Evolutionary conservation across 2,888 invertebrate species (phyloP).

Genomic region (Harpagoxenus sublaevis): DNA sequence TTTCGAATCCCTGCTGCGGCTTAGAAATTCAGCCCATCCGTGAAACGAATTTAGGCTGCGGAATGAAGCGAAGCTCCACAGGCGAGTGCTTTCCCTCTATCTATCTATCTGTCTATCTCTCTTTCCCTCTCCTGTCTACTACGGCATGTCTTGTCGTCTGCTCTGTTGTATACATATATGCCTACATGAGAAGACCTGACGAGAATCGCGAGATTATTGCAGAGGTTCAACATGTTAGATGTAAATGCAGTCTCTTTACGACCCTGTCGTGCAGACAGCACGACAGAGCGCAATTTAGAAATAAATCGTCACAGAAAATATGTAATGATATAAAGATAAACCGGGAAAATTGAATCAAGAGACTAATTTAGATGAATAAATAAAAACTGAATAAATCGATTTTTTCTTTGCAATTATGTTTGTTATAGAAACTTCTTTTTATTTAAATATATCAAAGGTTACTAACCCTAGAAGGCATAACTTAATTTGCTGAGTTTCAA

Average conservation of each 20-base stretch:
- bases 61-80: slow-evolving; percentile 46
- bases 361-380: not conserved
- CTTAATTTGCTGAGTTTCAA: no score
- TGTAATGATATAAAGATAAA: not conserved
- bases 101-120: not conserved
- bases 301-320: not conserved
- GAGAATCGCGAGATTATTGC: slow-evolving; percentile 38
- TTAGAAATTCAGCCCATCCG: slow-evolving; percentile 62
- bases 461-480: no score
- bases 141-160: slow-evolving; percentile 8
- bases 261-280: not conserved
- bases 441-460: not conserved
- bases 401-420: not conserved
- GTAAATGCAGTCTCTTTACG: slow-evolving; percentile 21
- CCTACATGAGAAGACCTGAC: slow-evolving; percentile 9
- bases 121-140: not conserved
- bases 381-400: not conserved
- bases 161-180: not conserved
- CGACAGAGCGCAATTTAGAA: slow-evolving; percentile 2
- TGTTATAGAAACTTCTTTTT: not conserved
- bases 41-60: slow-evolving; percentile 57
- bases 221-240: slow-evolving; percentile 29
- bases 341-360: not conserved
- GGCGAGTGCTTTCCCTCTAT: slow-evolving; percentile 8
- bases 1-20: slow-evolving; percentile 68